phyloP scores from a whole-genome alignment of 1,140 invertebrate genomes.

The Platorchestia sp. region DNA sequence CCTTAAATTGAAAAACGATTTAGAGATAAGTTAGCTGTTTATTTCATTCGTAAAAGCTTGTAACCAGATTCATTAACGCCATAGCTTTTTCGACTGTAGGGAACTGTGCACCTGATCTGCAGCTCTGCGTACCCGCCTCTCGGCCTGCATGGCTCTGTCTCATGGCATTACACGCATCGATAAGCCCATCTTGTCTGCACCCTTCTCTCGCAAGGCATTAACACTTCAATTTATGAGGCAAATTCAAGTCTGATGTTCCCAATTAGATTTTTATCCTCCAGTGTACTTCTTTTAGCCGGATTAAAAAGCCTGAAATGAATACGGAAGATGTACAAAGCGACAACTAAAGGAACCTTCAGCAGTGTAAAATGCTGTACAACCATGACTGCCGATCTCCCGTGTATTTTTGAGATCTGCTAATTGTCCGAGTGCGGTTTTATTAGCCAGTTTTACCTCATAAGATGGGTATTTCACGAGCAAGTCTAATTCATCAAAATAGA shows the following conservation, averaged over 20 bases:
- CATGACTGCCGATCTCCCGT: not conserved
- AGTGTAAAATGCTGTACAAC: not conserved
- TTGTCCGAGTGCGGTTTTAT: not conserved
- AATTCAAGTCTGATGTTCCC: not conserved
- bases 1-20: not conserved
- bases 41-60: not conserved
- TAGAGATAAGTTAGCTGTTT: not conserved
- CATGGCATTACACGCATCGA: not conserved
- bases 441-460: not conserved
- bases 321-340: not conserved
- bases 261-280: slow-evolving; percentile 30
- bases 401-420: not conserved
- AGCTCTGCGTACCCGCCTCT: not conserved
- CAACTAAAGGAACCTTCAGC: not conserved
- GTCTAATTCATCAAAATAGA: too few relatives aligned
- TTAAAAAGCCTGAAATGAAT: slow-evolving; percentile 4
- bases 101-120: not conserved
- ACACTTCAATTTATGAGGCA: slow-evolving; percentile 26
- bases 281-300: not conserved
- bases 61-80: not conserved
- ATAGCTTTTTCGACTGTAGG: not conserved
- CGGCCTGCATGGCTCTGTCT: too few relatives aligned
- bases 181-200: slow-evolving; percentile 1
- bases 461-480: too few relatives aligned
- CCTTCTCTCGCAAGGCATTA: not conserved